Base-by-base conservation (phyloP, 1,140 invertebrate genomes). In the Drosophila sp. region DNA sequence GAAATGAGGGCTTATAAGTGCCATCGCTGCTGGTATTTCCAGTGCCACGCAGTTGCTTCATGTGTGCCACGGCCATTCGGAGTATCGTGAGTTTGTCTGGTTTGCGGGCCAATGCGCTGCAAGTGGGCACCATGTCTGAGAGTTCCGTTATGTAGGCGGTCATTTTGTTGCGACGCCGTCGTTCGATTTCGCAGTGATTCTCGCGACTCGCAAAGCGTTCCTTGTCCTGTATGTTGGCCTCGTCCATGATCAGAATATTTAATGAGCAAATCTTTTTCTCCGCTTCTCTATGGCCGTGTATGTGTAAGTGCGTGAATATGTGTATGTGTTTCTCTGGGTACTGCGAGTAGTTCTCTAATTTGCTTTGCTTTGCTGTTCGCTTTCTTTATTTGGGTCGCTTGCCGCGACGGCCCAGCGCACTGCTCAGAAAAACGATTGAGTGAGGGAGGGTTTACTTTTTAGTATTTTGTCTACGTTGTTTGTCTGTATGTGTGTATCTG, bases 161-260 rank as follows among this genome's bases (percentile, higher is more conserved):
- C 99, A 99, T 99, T 95, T 99, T 99, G 94, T 99, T 99, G 65
- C 99, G 94, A 76, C 99, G 94, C 67, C 99, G 94, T 76, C 99
- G 94, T 93, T 99, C 99, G 92, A 99, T 99, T 93, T 99, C 99
- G 94, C 98, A 99, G 94, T 99, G 99, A 93, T 99, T 99, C 94
- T 99, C 99, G 92, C 98, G 96, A 93, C 96, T 95, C 74, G 97
- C 97, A 94, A 97, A 98, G 84, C 97, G 95, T 92, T 99, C 97
- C 93, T 98, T 98, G 92, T 98, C 97, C 94, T 97, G 97, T 93
- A 97, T 95, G 92, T 95, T 97, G 82, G 98, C 97, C 92, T 98
- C 97, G 92, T 98, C 97, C 95, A 97, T 96, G 90, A 76, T 82
- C 75, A 43, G 86, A 89, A 89, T 89, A 70, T 66, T 76, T 89